A percentile compares a stretch with the other conserved stretches of the same genome.
Evolutionary conservation across 1,140 invertebrate genomes (phyloP).

Genomic region (fruit fly (Drosophila melanogaster)): DNA sequence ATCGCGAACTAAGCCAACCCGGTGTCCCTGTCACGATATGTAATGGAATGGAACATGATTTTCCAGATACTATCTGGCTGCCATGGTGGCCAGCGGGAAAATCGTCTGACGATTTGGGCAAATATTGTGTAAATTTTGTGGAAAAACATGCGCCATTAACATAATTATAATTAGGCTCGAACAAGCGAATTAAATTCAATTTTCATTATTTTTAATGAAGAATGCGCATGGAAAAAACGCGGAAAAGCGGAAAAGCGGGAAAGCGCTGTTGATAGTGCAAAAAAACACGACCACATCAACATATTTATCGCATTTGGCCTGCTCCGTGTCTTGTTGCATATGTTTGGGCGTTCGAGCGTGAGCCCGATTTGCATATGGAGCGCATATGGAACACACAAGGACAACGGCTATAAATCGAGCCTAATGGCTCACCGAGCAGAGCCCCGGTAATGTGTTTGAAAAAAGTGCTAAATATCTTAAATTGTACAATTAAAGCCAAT

Average conservation of each 20-base stretch:
- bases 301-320: conserved; percentile 52
- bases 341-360: conserved; percentile 67
- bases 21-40: conserved; percentile 6
- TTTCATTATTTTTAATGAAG: conserved; percentile 68
- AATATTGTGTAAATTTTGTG: conserved; percentile 53
- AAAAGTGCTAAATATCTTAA: too few relatives aligned
- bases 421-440: too few relatives aligned
- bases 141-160: conserved; percentile 64
- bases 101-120: conserved; percentile 40
- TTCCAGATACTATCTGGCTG: conserved; percentile 5
- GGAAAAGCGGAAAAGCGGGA: background rate
- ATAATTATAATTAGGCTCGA: conserved; percentile 75
- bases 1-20: conserved; percentile 6
- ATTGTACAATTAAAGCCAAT: background rate
- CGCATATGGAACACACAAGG: conserved; percentile 31
- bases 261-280: conserved; percentile 3
- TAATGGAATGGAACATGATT: conserved; percentile 31
- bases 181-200: conserved; percentile 73
- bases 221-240: conserved; percentile 11
- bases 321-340: conserved; percentile 60
- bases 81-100: background rate
- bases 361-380: conserved; percentile 66
- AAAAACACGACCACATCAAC: conserved; percentile 42
- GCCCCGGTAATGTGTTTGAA: too few relatives aligned
- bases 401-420: conserved; percentile 68